Conservation (phyloP, 1,140 invertebrate species). For the Penaeus japonicus region DNA sequence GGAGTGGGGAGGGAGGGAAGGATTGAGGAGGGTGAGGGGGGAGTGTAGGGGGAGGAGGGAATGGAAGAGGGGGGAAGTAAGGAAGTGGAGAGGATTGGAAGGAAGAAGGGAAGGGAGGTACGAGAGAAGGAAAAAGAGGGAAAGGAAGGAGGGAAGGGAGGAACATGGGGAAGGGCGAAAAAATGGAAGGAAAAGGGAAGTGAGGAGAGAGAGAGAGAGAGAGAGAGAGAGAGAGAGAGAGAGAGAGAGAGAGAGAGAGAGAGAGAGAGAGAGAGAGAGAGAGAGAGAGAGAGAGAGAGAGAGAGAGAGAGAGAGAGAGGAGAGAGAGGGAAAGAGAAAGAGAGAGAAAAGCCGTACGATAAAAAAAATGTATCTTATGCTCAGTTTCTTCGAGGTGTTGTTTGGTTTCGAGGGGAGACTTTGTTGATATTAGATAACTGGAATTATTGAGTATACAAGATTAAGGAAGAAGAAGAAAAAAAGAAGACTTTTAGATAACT, state of each 20-base stretch:
- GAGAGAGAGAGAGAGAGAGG: neutral
- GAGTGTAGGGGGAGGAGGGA: neutral
- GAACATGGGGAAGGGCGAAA: neutral
- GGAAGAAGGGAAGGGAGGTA: neutral
- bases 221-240: neutral
- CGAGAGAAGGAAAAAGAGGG: neutral
- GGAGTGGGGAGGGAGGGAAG: no score
- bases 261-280: neutral
- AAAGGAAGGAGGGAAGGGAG: neutral
- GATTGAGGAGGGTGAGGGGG: neutral
- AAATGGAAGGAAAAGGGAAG: neutral
- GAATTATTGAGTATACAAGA: neutral
- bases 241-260: neutral
- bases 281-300: neutral
- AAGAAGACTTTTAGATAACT: neutral
- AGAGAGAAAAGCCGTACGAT: neutral
- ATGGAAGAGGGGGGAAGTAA: neutral
- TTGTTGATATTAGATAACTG: neutral
- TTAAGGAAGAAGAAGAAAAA: neutral
- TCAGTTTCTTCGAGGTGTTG: no score
- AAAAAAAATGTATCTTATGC: no score
- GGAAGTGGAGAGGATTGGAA: neutral
- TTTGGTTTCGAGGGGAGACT: no score
- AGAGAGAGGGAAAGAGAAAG: neutral
- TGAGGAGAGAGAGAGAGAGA: neutral